Percentiles rank a stretch among this genome's conserved stretches.
Evolutionary conservation across 2,113 vertebrate species (phyloP).

Genomic region (Tauraco erythrolophus): DNA sequence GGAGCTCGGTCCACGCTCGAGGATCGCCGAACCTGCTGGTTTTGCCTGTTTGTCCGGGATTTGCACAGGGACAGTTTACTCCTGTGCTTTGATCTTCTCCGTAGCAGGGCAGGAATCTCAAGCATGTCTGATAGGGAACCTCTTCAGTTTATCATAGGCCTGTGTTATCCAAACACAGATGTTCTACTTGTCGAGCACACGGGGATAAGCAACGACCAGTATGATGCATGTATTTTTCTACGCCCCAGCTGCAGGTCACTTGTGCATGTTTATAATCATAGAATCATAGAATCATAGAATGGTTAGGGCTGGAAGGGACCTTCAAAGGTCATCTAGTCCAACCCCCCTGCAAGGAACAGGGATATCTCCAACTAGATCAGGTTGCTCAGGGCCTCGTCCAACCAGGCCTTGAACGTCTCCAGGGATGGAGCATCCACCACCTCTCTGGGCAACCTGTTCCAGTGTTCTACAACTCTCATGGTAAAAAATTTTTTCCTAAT

Average conservation of each 20-base stretch:
- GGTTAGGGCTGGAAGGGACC: too few species aligned
- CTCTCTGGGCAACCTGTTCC: too few species aligned
- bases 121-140: neutral
- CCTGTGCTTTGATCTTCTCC: neutral
- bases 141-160: neutral
- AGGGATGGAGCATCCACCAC: too few species aligned
- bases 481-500: too few species aligned
- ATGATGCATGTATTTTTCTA: constrained; percentile 1
- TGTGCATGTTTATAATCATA: neutral
- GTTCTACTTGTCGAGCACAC: constrained; percentile 19
- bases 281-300: too few species aligned
- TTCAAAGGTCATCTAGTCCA: too few species aligned
- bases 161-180: constrained; percentile 42
- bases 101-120: neutral
- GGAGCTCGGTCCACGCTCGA: neutral
- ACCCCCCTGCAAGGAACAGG: too few species aligned
- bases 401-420: too few species aligned
- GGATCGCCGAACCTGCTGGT: fast-evolving
- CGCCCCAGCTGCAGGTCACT: constrained; percentile 13
- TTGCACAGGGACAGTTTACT: neutral
- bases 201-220: neutral
- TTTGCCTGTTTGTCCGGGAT: neutral
- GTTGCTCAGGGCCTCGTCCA: too few species aligned
- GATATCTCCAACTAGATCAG: too few species aligned
- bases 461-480: too few species aligned